phyloP scores from a whole-genome alignment of 1,140 invertebrate species.

The Stenopsyche tienmushanensis region DNA sequence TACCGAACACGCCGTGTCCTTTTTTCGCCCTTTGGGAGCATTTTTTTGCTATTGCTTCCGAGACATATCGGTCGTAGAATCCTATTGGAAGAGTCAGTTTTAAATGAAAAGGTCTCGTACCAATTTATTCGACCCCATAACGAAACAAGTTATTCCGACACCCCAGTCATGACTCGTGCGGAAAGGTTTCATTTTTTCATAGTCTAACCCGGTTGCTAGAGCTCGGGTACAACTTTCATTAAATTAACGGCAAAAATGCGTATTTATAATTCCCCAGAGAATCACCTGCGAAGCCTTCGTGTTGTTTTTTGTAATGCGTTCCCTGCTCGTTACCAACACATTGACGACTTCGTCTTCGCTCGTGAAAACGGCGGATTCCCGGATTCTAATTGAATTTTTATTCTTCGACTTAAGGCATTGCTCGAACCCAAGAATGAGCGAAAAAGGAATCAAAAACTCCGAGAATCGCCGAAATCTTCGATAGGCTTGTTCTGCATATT shows the following conservation, averaged over 20 bases:
- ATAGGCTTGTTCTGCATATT: too few species aligned
- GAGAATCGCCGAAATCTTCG: too few species aligned
- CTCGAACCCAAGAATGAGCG: too few species aligned
- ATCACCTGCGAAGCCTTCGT: slow-evolving; percentile 4
- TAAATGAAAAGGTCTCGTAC: too few species aligned
- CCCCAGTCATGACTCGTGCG: not conserved
- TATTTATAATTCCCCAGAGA: slow-evolving; percentile 31
- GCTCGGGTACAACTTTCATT: slow-evolving; percentile 30
- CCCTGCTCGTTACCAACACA: not conserved
- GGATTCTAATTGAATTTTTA: too few species aligned
- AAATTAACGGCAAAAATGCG: slow-evolving; percentile 27
- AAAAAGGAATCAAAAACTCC: too few species aligned
- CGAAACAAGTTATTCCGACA: not conserved
- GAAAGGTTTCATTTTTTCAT: slow-evolving; percentile 30
- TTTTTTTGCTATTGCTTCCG: too few species aligned
- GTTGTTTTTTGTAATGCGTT: not conserved
- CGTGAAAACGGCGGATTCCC: not conserved
- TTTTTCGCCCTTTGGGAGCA: too few species aligned
- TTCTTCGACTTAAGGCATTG: too few species aligned
- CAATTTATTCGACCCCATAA: not conserved
- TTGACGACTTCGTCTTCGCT: not conserved
- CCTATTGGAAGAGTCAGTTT: too few species aligned
- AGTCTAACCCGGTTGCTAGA: slow-evolving; percentile 7
- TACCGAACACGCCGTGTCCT: too few species aligned
- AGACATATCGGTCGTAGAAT: too few species aligned